phyloP scores from a whole-genome alignment of 2,113 vertebrate species.

The Protobothrops flavoviridis region DNA sequence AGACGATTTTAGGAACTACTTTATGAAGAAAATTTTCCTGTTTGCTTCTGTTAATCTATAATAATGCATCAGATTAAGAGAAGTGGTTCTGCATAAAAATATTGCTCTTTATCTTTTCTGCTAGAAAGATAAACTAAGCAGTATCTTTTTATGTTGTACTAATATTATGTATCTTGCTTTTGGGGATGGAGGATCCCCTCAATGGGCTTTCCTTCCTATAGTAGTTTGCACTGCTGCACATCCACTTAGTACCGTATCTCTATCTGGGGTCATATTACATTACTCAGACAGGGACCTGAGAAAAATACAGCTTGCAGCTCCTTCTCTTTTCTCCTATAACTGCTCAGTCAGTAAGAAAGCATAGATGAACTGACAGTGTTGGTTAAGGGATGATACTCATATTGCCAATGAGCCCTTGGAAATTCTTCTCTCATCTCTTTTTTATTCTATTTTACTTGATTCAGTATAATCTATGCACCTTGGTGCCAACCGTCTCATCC shows the following conservation, averaged over 20 bases:
- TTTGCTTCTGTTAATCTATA: background rate
- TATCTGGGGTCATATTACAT: background rate
- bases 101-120: background rate
- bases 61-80: background rate
- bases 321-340: background rate
- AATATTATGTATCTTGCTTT: background rate
- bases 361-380: background rate
- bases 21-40: background rate
- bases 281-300: background rate
- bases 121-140: background rate
- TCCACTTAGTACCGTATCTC: background rate
- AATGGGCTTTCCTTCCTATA: background rate
- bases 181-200: background rate
- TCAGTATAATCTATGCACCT: background rate
- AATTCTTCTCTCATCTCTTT: background rate
- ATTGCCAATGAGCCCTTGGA: background rate
- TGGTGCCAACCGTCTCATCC: background rate
- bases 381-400: background rate
- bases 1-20: background rate
- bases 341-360: background rate
- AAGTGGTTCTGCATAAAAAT: background rate
- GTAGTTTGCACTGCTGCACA: background rate
- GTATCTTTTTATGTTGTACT: background rate
- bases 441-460: background rate
- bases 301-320: background rate